These are phyloP conservation scores for Heteropelma amictum DNA, from an alignment of 2,888 invertebrate species.

Conservation along the genomic window DNA sequence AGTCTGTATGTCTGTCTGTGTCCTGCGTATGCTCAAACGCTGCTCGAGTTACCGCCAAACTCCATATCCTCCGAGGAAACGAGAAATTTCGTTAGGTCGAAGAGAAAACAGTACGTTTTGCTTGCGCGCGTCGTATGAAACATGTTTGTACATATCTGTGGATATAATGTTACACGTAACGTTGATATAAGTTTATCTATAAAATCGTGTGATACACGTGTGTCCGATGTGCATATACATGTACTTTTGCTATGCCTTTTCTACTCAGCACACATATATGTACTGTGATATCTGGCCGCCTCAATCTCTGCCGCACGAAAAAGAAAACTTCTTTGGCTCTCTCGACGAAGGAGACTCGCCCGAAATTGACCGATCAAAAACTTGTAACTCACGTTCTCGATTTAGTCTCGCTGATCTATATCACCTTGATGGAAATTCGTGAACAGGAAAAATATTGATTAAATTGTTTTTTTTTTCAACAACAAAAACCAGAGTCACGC, in stretches of 20 bases:
- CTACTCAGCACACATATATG: conserved; percentile 32
- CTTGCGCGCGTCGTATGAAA: too few species aligned
- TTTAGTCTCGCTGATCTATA: conserved; percentile 50
- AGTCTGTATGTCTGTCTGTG: conserved; percentile 69
- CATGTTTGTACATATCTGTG: too few species aligned
- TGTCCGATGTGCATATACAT: conserved; percentile 8
- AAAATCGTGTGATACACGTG: conserved; percentile 22
- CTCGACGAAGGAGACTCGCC: conserved; percentile 21
- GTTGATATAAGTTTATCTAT: conserved; percentile 20
- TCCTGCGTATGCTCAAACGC: conserved; percentile 70
- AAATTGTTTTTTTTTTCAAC: conserved; percentile 3
- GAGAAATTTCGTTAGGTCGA: not conserved
- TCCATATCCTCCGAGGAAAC: conserved; percentile 25
- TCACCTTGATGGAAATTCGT: not conserved
- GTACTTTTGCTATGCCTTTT: conserved; percentile 12
- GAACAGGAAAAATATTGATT: not conserved
- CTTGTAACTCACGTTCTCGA: conserved; percentile 45
- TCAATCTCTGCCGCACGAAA: conserved; percentile 40
- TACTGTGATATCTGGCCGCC: conserved; percentile 38
- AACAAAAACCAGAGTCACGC: conserved; percentile 31
- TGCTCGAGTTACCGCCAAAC: conserved; percentile 61
- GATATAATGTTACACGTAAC: too few species aligned
- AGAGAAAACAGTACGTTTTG: conserved; percentile 9
- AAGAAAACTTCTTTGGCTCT: conserved; percentile 34
- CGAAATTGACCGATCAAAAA: conserved; percentile 21